Percentiles rank a stretch among this genome's conserved stretches.
phyloP scores from a whole-genome alignment of 2,113 vertebrate genomes.

The Crotalus horridus region DNA sequence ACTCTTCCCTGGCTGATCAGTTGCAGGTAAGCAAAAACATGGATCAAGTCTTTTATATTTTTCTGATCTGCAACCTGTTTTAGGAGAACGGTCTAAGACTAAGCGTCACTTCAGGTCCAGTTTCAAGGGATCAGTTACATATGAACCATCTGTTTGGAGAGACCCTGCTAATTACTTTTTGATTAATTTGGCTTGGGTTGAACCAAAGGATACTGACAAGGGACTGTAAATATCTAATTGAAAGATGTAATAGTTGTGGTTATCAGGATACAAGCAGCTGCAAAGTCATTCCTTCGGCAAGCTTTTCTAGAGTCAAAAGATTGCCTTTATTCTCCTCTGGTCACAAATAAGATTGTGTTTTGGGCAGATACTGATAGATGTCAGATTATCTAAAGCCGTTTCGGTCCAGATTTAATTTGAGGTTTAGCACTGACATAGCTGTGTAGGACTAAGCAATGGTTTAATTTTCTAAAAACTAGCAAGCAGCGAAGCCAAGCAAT shows the following conservation, averaged over 20 bases:
- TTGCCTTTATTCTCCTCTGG: not conserved
- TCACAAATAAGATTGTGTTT: not conserved
- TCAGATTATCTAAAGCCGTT: not conserved
- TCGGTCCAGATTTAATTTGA: not conserved
- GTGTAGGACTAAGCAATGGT: not conserved
- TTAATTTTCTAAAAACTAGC: not conserved
- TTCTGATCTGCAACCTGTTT: not conserved
- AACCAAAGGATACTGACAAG: not conserved
- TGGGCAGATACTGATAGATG: not conserved
- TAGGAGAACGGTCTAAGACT: not conserved
- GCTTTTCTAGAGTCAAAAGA: not conserved
- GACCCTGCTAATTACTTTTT: not conserved
- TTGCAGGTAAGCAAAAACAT: not conserved
- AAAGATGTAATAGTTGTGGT: not conserved
- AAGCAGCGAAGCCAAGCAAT: not conserved
- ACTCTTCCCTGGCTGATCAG: not conserved
- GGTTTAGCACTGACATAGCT: not conserved
- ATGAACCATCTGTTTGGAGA: not conserved
- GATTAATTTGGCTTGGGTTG: not conserved
- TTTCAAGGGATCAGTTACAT: not conserved
- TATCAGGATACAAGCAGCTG: not conserved
- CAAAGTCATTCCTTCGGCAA: not conserved
- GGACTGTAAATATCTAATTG: not conserved
- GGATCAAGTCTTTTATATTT: not conserved
- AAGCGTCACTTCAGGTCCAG: not conserved